Evolutionary conservation across 2,888 invertebrate genomes (phyloP), one percentile per base, ranked within the genome.

Genomic region (Caprella mutica): DNA sequence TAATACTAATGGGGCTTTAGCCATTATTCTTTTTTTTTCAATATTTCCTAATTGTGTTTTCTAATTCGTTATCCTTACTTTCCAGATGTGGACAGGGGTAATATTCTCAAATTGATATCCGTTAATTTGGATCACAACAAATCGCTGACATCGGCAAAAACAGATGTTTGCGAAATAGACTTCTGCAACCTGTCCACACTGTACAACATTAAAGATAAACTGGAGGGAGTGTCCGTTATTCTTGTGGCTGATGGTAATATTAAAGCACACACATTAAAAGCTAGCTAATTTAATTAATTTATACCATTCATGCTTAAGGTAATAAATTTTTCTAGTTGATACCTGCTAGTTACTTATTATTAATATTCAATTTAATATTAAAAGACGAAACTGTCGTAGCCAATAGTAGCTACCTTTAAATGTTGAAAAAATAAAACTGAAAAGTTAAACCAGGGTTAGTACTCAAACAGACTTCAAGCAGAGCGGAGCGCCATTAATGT

Each of bases 241-340:
- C 74, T 90, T 67, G 88, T 88, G 58, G 89, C 88, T 27, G 90
- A 90, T 78, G 86, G 87, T 86, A 76, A n/a, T n/a, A 85, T 89
- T 90, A 74, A n/a, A n/a, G n/a, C n/a, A n/a, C n/a, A n/a, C n/a
- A n/a, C n/a, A n/a, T n/a, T n/a, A n/a, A n/a, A n/a, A n/a, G n/a
- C n/a, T n/a, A n/a, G n/a, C n/a, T n/a, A n/a, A n/a, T n/a, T n/a
- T n/a, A n/a, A n/a, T n/a, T n/a, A n/a, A n/a, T n/a, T n/a, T n/a
- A n/a, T n/a, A n/a, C n/a, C n/a, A n/a, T n/a, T n/a, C n/a, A n/a
- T n/a, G n/a, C n/a, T n/a, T n/a, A n/a, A n/a, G n/a, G n/a, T n/a
- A n/a, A n/a, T n/a, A n/a, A n/a, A n/a, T n/a, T n/a, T n/a, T n/a
- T n/a, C n/a, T n/a, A n/a, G n/a, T n/a, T n/a, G n/a, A n/a, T n/a